Evolutionary conservation across 2,797 vertebrate species (phyloP).

Genomic region (Falco novaeseelandiae): DNA sequence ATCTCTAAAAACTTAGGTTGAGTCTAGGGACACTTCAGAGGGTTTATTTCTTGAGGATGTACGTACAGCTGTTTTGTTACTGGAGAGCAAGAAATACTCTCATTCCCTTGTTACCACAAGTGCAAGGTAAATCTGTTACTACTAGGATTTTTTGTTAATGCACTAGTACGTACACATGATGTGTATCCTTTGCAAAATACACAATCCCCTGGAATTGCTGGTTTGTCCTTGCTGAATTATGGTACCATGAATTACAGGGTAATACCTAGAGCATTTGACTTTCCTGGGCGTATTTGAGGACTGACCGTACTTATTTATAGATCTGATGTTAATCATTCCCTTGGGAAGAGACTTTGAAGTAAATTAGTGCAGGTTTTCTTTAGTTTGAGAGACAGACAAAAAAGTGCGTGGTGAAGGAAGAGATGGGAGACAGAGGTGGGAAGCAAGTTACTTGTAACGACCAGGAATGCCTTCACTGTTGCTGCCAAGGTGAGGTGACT

Average conservation of each 20-base stretch:
- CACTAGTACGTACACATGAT: rapidly evolving
- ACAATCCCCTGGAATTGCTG: neutral
- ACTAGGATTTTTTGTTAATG: neutral
- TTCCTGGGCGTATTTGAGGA: neutral
- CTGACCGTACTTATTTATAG: rapidly evolving
- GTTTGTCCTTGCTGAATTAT: neutral
- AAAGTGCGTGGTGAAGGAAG: neutral
- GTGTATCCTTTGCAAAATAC: neutral
- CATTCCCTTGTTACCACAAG: neutral
- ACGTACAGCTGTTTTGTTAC: neutral
- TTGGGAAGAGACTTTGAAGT: neutral
- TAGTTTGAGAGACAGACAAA: neutral
- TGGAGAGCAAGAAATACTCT: neutral
- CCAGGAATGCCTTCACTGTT: neutral
- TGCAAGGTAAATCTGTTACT: neutral
- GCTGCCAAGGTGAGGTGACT: neutral
- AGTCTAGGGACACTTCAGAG: neutral
- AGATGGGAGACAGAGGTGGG: neutral
- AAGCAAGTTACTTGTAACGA: neutral
- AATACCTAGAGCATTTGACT: neutral
- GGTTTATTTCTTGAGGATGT: neutral
- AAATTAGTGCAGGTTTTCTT: neutral
- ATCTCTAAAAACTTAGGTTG: neutral
- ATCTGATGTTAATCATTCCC: neutral
- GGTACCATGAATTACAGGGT: neutral